Conservation (phyloP, 2,888 invertebrate species). For the Tetheella fluctuosa region DNA sequence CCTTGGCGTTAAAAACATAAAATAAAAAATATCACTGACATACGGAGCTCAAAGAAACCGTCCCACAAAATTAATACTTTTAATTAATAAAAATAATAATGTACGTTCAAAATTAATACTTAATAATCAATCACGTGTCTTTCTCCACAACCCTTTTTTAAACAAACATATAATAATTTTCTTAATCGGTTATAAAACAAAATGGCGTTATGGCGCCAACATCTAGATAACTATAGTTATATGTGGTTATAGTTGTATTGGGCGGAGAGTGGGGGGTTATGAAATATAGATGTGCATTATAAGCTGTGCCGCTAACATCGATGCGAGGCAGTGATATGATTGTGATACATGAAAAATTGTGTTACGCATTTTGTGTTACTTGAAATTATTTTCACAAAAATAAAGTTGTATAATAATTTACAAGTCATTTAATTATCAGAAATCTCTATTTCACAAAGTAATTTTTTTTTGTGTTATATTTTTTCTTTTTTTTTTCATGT, state of each 20-base stretch:
- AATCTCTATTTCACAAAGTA: too few relatives aligned
- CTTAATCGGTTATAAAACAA: not conserved
- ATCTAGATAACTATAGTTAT: not conserved
- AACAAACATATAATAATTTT: slow-evolving; percentile 21
- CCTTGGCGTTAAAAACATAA: not conserved
- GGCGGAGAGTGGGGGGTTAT: slow-evolving; percentile 16
- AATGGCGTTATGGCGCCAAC: not conserved
- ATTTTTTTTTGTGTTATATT: too few relatives aligned
- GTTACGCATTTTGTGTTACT: slow-evolving; percentile 25
- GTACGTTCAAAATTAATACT: slow-evolving; percentile 20
- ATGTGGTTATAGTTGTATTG: not conserved
- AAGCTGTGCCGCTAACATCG: slow-evolving; percentile 58
- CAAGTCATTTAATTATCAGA: too few relatives aligned
- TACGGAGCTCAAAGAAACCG: slow-evolving; percentile 48
- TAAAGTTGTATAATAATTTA: too few relatives aligned
- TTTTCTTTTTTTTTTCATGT: too few relatives aligned
- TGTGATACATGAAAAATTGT: slow-evolving; percentile 14
- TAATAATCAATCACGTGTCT: slow-evolving; percentile 55
- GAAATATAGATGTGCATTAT: slow-evolving; percentile 43
- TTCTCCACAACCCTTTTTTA: slow-evolving; percentile 80
- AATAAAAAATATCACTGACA: slow-evolving; percentile 25
- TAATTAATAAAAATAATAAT: slow-evolving; percentile 4
- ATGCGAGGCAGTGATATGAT: slow-evolving; percentile 44
- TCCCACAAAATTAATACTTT: slow-evolving; percentile 15
- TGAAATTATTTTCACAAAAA: not conserved